Conservation (phyloP, 2,797 vertebrate species). For the Enteromius anoplus region DNA sequence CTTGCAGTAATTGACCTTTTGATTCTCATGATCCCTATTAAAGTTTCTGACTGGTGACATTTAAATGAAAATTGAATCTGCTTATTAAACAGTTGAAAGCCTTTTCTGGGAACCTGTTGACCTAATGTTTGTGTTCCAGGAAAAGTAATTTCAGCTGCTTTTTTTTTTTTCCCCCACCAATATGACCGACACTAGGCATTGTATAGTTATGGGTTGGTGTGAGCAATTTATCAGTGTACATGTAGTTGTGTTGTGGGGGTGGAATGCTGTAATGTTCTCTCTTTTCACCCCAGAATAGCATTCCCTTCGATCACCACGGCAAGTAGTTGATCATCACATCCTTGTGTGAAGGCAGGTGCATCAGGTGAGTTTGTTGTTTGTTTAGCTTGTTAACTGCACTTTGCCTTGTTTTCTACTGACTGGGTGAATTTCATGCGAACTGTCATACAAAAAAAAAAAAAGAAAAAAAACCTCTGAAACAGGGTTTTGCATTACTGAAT, state of each 20-base stretch:
- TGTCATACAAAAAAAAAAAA: background rate
- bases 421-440: background rate
- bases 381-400: background rate
- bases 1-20: slow-evolving; percentile 5
- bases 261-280: slow-evolving; percentile 50
- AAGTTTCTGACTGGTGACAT: background rate
- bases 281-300: slow-evolving; percentile 91
- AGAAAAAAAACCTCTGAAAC: background rate
- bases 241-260: slow-evolving; percentile 2
- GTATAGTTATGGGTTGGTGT: background rate
- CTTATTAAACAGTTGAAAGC: background rate
- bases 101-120: background rate
- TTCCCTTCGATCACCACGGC: slow-evolving; percentile 97
- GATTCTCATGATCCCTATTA: background rate
- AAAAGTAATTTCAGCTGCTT: background rate
- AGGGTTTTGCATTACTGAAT: background rate
- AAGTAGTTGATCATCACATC: slow-evolving; percentile 92
- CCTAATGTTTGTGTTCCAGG: background rate
- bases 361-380: slow-evolving; percentile 83
- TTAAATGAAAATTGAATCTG: background rate
- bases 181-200: background rate
- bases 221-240: background rate
- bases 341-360: slow-evolving; percentile 87
- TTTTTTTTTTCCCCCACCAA: background rate
- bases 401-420: background rate